A percentile compares a stretch with the other conserved stretches of the same genome.
Evolutionary conservation across 2,113 vertebrate species (phyloP).

Genomic region (Chitala chitala): DNA sequence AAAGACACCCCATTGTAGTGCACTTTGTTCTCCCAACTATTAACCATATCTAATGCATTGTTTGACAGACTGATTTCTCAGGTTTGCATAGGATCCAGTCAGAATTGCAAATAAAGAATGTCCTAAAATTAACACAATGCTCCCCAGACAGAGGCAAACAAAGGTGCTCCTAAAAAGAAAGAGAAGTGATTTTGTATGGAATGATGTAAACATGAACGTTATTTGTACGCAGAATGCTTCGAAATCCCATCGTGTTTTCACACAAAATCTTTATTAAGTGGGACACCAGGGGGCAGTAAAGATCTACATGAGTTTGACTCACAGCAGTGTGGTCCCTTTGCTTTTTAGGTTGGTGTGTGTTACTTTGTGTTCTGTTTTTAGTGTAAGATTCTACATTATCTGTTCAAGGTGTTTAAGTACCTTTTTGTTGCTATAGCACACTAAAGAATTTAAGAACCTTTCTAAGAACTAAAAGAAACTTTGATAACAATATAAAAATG

Average conservation of each 20-base stretch:
- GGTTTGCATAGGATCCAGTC: not conserved
- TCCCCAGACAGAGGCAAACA: not conserved
- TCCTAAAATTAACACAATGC: not conserved
- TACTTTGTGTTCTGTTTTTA: too few species aligned
- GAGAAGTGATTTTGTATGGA: too few species aligned
- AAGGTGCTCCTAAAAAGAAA: not conserved
- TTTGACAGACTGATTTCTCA: not conserved
- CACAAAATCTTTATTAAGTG: not conserved
- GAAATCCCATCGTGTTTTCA: not conserved
- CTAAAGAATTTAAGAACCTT: slow-evolving; percentile 12
- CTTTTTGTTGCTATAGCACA: slow-evolving; percentile 10
- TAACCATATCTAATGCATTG: not conserved
- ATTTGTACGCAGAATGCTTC: not conserved
- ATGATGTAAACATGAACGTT: slow-evolving; percentile 1
- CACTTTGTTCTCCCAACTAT: not conserved
- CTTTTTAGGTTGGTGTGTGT: too few species aligned
- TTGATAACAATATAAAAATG: not conserved
- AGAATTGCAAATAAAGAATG: not conserved
- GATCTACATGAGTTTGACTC: not conserved
- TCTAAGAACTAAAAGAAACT: not conserved
- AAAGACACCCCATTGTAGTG: not conserved
- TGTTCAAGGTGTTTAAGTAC: not conserved
- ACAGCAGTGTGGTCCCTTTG: not conserved
- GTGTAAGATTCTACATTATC: not conserved
- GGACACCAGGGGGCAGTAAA: slow-evolving; percentile 13